A percentile compares a stretch with the other conserved stretches of the same genome.
These are phyloP conservation scores for Anastrepha obliqua DNA, from an alignment of 1,140 invertebrate species.

Conservation along the genomic window DNA sequence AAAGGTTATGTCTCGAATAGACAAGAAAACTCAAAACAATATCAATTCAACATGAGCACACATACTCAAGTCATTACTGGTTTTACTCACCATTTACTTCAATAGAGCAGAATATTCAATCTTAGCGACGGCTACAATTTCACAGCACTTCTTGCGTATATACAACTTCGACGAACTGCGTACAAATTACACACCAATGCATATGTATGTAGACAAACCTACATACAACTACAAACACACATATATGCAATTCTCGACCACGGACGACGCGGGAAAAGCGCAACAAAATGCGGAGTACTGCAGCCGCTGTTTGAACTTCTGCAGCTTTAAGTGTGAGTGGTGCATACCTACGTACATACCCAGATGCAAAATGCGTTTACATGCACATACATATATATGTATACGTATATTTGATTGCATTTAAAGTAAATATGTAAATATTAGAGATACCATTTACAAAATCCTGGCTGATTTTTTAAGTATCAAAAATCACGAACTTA, in stretches of 20 bases:
- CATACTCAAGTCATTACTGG: not conserved
- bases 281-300: no score
- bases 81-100: not conserved
- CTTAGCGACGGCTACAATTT: not conserved
- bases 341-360: not conserved
- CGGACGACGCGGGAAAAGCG: no score
- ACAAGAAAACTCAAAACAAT: constrained; percentile 18
- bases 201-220: not conserved
- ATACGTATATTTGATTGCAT: not conserved
- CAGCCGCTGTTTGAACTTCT: not conserved
- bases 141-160: not conserved
- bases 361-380: not conserved
- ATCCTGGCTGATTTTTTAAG: no score
- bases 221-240: not conserved
- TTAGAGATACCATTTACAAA: no score
- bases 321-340: not conserved
- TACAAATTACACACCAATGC: not conserved
- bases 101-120: not conserved
- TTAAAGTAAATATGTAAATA: no score
- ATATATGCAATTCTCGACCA: not conserved
- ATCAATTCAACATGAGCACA: not conserved
- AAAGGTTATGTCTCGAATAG: constrained; percentile 40
- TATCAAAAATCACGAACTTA: no score
- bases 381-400: not conserved
- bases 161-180: no score